These are phyloP conservation scores for Martes martes DNA, from an alignment of 2,113 vertebrate species.

Conservation along the genomic window DNA sequence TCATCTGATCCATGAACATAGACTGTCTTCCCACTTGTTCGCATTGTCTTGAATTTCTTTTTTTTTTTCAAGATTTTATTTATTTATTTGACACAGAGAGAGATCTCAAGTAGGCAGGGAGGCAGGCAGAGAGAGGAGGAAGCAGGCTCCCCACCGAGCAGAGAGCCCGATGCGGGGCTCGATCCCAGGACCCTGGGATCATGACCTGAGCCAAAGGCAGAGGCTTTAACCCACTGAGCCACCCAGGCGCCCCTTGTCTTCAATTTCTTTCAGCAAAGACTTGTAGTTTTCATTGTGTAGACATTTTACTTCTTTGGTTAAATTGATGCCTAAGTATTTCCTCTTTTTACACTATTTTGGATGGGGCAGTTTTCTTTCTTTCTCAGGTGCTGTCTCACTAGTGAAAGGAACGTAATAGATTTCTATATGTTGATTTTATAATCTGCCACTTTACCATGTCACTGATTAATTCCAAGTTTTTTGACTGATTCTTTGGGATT, in stretches of 20 bases:
- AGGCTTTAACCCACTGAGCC: too few species aligned
- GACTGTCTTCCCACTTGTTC: not conserved
- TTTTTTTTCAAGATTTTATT: too few species aligned
- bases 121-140: too few species aligned
- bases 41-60: not conserved
- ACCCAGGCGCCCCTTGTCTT: not conserved
- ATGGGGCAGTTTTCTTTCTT: not conserved
- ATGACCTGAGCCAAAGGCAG: too few species aligned
- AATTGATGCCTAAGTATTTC: not conserved
- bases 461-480: not conserved
- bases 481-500: not conserved
- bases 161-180: too few species aligned
- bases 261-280: not conserved
- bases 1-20: not conserved
- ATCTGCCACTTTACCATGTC: not conserved
- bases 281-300: not conserved
- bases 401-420: not conserved
- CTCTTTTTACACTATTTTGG: not conserved
- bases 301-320: not conserved
- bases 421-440: not conserved
- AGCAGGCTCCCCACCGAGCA: too few species aligned
- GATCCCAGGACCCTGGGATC: too few species aligned
- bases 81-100: too few species aligned
- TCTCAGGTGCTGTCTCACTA: not conserved
- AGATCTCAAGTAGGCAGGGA: too few species aligned